Conservation (phyloP, 35 echinoderm and acorn worm genomes). For the Diadema setosum region DNA sequence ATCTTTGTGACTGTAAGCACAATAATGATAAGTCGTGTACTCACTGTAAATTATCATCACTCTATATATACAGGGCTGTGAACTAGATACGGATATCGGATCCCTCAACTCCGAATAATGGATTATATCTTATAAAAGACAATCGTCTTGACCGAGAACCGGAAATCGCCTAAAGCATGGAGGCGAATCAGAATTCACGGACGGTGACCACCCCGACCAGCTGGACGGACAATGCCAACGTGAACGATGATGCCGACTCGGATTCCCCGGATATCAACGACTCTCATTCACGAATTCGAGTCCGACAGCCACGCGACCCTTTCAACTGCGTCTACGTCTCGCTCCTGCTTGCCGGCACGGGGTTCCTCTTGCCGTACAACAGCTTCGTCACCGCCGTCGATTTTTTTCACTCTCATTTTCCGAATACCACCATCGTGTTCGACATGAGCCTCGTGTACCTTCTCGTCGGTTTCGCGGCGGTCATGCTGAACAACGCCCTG, state of each 20-base stretch:
- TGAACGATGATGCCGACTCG: background rate
- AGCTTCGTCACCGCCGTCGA: constrained; percentile 84
- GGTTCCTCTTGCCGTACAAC: constrained; percentile 78
- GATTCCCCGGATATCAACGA: background rate
- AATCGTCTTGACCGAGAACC: too few species aligned
- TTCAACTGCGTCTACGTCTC: constrained; percentile 49
- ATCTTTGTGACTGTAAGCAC: too few species aligned
- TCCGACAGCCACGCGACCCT: constrained; percentile 47
- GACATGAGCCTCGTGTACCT: constrained; percentile 78
- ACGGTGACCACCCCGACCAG: background rate
- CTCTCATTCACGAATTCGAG: background rate
- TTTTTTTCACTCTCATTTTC: constrained; percentile 55
- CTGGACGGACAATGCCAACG: background rate
- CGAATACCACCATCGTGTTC: constrained; percentile 70
- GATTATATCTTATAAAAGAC: too few species aligned
- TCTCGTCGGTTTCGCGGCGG: constrained; percentile 48
- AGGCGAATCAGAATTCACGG: background rate
- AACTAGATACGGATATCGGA: too few species aligned
- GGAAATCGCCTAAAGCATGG: too few species aligned
- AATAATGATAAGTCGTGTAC: too few species aligned
- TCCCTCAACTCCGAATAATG: too few species aligned
- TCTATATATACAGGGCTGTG: too few species aligned
- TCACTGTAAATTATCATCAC: too few species aligned
- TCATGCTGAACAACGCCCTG: constrained; percentile 62
- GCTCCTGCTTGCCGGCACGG: constrained; percentile 59